These are phyloP conservation scores for Danio rerio DNA, from an alignment of 2,113 vertebrate species.

Conservation along the genomic window GRCz12tu NC_133188.1:32573001-32573500, in stretches of 20 bases:
- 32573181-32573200: neutral
- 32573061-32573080: neutral
- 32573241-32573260: neutral
- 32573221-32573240: constrained; percentile 1
- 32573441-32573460: neutral
- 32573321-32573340: neutral
- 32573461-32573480: neutral
- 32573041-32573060: neutral
- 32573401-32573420: neutral
- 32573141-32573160: constrained; percentile 1
- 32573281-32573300: neutral
- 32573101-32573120: neutral
- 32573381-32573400: neutral
- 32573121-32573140: neutral
- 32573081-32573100: constrained; percentile 26
- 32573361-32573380: neutral
- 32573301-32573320: neutral
- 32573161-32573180: neutral
- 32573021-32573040: too few species aligned
- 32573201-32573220: neutral
- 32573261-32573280: too few species aligned
- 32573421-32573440: neutral
- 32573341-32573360: neutral
- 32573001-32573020: constrained; percentile 2
- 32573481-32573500: too few species aligned